Percentiles rank a stretch among this genome's conserved stretches.
Evolutionary conservation across 2,797 vertebrate genomes (phyloP).

Genomic region (Bradypodion pumilum): DNA sequence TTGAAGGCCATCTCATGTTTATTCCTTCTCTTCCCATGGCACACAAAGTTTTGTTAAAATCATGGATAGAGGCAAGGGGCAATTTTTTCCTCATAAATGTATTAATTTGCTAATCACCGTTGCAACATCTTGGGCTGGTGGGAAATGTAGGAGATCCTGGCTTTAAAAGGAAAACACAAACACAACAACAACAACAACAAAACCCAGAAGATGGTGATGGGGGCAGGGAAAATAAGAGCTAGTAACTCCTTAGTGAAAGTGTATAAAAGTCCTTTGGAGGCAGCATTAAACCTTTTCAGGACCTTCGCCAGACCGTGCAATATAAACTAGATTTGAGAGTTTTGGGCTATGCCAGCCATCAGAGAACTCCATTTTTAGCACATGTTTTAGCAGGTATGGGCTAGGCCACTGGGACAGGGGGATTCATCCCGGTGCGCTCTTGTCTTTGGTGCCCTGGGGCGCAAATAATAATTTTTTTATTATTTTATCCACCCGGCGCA

Average conservation of each 20-base stretch:
- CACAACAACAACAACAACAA: background rate
- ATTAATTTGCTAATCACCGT: background rate
- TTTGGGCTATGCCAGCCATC: background rate
- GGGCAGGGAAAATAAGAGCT: no score
- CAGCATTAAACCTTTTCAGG: background rate
- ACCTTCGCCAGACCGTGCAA: background rate
- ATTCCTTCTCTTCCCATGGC: background rate
- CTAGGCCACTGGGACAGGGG: no score
- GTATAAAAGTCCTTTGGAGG: background rate
- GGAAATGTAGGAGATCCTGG: background rate
- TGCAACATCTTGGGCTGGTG: background rate
- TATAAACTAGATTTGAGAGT: background rate
- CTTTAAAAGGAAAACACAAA: background rate
- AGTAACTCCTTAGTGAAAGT: background rate
- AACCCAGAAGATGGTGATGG: background rate
- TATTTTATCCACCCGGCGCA: no score
- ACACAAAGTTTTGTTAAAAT: background rate
- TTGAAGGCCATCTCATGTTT: no score
- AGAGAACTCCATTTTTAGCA: background rate
- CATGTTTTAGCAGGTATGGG: no score
- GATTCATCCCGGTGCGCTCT: no score
- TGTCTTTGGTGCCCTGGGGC: no score
- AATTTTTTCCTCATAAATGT: background rate
- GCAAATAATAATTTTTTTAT: no score
- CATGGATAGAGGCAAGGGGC: background rate